These are phyloP conservation scores for Volucella bombylans DNA, from an alignment of 2,888 invertebrate genomes.

Conservation along the genomic window DNA sequence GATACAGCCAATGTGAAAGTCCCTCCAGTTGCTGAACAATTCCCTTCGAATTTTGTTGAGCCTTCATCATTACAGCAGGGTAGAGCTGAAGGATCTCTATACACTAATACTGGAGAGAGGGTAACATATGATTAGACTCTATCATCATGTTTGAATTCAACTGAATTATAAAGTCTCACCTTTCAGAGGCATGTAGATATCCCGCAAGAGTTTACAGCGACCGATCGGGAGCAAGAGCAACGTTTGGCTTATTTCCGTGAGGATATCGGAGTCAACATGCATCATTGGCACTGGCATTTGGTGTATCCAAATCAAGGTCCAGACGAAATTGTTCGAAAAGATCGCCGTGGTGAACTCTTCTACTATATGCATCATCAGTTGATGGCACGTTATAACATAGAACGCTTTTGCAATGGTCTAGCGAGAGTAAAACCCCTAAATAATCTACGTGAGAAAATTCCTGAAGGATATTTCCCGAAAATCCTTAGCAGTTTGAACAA, in stretches of 20 bases:
- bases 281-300: conserved; percentile 94
- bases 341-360: conserved; percentile 86
- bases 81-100: conserved; percentile 84
- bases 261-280: conserved; percentile 90
- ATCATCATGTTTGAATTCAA: too few species aligned
- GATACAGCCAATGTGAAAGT: conserved; percentile 78
- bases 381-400: conserved; percentile 86
- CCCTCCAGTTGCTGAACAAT: conserved; percentile 88
- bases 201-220: conserved; percentile 83
- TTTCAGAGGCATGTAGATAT: background rate
- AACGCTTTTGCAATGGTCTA: conserved; percentile 87
- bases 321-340: conserved; percentile 84
- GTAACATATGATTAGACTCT: too few species aligned
- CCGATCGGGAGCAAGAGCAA: conserved; percentile 40
- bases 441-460: conserved; percentile 87
- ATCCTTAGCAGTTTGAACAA: conserved; percentile 86
- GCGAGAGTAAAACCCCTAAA: conserved; percentile 85
- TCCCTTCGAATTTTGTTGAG: conserved; percentile 91
- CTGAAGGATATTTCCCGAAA: conserved; percentile 90
- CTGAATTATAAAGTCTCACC: too few species aligned
- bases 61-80: conserved; percentile 86
- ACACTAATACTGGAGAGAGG: too few species aligned
- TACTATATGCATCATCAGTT: conserved; percentile 87
- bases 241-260: conserved; percentile 90
- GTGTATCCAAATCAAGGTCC: conserved; percentile 85